phyloP scores from a whole-genome alignment of 2,888 invertebrate species.

The Plebejus argus region DNA sequence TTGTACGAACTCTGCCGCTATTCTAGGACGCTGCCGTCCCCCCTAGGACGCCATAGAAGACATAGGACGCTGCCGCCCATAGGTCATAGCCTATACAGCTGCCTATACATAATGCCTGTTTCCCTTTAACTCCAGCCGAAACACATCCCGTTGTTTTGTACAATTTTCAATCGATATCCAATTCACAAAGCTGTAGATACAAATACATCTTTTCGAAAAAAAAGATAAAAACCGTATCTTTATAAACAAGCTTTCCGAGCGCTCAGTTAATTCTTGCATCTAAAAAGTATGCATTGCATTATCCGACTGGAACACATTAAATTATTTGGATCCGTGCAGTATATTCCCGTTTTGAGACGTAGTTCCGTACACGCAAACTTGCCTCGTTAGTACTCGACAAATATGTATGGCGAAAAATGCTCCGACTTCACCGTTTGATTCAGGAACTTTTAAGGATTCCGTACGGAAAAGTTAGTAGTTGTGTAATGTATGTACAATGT shows the following conservation, averaged over 20 bases:
- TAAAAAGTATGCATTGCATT: constrained; percentile 45
- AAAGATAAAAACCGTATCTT: constrained; percentile 3
- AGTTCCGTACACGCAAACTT: constrained; percentile 20
- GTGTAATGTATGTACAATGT: not conserved
- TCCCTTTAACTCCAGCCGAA: too few species aligned
- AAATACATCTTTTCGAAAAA: not conserved
- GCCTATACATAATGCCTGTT: too few species aligned
- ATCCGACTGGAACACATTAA: constrained; percentile 46
- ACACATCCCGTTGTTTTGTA: not conserved
- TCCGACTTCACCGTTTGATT: not conserved
- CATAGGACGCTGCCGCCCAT: too few species aligned
- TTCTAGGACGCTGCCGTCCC: too few species aligned
- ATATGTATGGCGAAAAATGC: not conserved
- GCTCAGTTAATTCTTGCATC: constrained; percentile 29
- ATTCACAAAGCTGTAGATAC: not conserved
- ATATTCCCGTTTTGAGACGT: constrained; percentile 23
- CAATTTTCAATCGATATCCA: not conserved
- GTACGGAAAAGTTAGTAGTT: not conserved
- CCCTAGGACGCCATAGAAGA: too few species aligned
- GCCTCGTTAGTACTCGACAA: not conserved
- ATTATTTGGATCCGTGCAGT: constrained; percentile 41
- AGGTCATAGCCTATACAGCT: too few species aligned
- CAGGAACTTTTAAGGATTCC: not conserved
- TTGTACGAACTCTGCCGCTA: too few species aligned
- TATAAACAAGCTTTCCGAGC: constrained; percentile 27